Conservation (phyloP, 2,113 vertebrate genomes). For the Anhinga anhinga region DNA sequence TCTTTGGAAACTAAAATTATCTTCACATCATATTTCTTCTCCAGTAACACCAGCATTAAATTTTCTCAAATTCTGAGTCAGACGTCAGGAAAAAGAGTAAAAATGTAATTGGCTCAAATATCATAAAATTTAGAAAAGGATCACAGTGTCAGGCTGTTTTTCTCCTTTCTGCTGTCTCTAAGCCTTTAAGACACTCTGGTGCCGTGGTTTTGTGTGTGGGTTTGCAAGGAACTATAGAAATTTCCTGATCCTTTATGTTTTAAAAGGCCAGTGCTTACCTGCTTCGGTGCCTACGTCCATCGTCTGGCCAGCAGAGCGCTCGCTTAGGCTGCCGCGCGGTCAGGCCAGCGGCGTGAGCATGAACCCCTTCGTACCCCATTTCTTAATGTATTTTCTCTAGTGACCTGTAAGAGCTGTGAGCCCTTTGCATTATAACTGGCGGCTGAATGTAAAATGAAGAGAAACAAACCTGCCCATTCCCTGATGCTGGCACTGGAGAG, state of each 20-base stretch:
- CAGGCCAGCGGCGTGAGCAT: accelerated
- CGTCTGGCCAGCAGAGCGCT: neutral
- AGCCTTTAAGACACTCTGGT: neutral
- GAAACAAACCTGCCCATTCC: neutral
- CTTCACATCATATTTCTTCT: neutral
- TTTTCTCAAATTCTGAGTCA: constrained; percentile 4
- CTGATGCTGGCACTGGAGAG: accelerated
- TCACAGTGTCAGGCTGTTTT: neutral
- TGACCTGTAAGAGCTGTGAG: neutral
- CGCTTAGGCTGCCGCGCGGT: accelerated
- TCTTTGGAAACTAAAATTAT: constrained; percentile 18
- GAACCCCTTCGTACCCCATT: accelerated
- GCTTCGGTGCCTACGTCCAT: accelerated
- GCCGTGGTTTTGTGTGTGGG: neutral
- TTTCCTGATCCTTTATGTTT: neutral
- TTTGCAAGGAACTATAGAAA: neutral
- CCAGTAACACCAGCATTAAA: neutral
- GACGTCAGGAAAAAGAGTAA: neutral
- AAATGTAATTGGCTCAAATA: neutral
- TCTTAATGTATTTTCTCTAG: neutral
- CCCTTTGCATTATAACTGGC: neutral
- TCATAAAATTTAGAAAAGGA: neutral
- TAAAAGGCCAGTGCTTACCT: neutral
- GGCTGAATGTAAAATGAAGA: neutral
- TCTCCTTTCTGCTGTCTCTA: neutral